phyloP scores from a whole-genome alignment of 2,888 invertebrate genomes.

The Diogma glabrata region DNA sequence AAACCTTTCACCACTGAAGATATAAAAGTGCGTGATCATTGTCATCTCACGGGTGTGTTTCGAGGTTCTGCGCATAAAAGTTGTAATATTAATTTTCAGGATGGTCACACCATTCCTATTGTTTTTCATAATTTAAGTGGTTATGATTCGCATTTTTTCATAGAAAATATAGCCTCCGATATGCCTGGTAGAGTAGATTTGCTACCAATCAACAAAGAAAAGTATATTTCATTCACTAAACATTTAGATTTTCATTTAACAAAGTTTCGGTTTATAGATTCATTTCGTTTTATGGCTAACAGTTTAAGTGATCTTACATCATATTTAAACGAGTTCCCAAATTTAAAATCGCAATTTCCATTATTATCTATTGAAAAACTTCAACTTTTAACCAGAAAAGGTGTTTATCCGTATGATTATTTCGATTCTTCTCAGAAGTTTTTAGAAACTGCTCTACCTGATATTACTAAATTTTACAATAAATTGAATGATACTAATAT shows the following conservation, averaged over 20 bases:
- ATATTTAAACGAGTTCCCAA: background rate
- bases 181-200: constrained; percentile 3
- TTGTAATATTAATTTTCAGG: too few species aligned
- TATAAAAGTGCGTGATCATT: constrained; percentile 17
- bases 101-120: too few species aligned
- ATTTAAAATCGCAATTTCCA: background rate
- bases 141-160: too few species aligned
- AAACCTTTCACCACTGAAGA: constrained; percentile 9
- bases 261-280: constrained; percentile 13
- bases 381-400: background rate
- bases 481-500: background rate
- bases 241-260: constrained; percentile 10
- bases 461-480: background rate
- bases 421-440: background rate
- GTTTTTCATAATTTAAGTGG: too few species aligned
- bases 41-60: too few species aligned
- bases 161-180: too few species aligned
- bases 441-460: background rate
- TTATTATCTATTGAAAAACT: background rate
- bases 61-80: too few species aligned
- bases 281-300: constrained; percentile 12
- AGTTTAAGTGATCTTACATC: constrained; percentile 9
- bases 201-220: constrained; percentile 14
- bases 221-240: constrained; percentile 14
- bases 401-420: constrained; percentile 4